Base-by-base conservation (phyloP, 1,140 invertebrate genomes). In the Brachionus plicatilis region DNA sequence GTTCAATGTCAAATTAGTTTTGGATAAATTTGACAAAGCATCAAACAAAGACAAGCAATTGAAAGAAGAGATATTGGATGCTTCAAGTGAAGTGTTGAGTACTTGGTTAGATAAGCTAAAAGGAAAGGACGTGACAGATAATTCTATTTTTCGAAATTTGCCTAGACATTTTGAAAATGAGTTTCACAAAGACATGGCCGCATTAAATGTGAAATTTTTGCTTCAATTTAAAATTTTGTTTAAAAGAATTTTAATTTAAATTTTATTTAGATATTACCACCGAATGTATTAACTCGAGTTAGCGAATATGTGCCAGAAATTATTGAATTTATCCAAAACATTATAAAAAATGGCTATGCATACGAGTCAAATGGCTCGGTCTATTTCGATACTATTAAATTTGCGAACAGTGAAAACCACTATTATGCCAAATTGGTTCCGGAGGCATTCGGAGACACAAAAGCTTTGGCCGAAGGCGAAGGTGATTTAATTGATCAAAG, bases 261-360 rank as follows among this genome's bases (percentile, higher is more conserved):
- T 37, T 37, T 6, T 37, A 85, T 87, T 8, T 86, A 96, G 95
- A 93, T 99, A 43, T 88, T 96, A 68, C 93, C 93, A 84, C 95
- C 96, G 17, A 94, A 96, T 92, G 93, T 95, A 6, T 90, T 99
- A 50, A 99, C 97, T 5, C 92, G 97, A 88, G 98, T 99, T 11
- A 98, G 95, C 88, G 98, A 99, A 92, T 99, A 98, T 90, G 93
- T 99, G 85, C 96, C 96, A 11, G 95, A 99, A 91, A 98, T 99
- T 86, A 91, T 99, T 84, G 90, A 90, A 24, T 99, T 94, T 90
- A 94, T 98, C 68, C 88, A 97, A 88, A 94, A 93, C 89, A 98
- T 99, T 79, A 95, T 99, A 85, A 91, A 92, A 2, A 98, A 98
- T 91, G 90, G 90, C 50, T 91, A 90, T 85, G 92, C 87, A 0